Conservation (phyloP, 2,113 vertebrate genomes). For the Rhizomys pruinosus region DNA sequence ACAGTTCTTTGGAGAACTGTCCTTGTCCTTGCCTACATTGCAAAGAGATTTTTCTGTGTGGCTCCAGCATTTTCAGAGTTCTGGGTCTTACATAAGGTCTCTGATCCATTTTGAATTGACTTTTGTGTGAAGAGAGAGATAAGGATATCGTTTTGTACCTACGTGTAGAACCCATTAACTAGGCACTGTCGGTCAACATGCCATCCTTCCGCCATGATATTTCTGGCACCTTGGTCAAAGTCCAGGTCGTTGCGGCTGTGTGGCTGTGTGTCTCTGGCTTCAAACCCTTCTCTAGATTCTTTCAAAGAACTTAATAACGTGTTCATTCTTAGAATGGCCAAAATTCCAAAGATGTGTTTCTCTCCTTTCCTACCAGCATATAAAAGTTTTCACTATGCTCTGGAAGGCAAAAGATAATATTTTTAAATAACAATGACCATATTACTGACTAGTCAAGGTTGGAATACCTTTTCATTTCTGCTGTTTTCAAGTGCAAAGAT, state of each 20-base stretch:
- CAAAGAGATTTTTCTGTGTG: background rate
- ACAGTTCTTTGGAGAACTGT: too few relatives aligned
- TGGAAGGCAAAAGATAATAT: background rate
- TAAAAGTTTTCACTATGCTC: background rate
- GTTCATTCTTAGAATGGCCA: slow-evolving; percentile 22
- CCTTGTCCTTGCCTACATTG: background rate
- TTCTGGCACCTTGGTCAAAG: background rate
- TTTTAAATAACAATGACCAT: slow-evolving; percentile 56
- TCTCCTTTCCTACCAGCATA: background rate
- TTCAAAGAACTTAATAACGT: slow-evolving; percentile 38
- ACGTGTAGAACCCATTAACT: background rate
- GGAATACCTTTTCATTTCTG: slow-evolving; percentile 16
- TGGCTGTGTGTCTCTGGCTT: background rate
- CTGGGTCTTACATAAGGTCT: background rate
- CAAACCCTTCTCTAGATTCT: slow-evolving; percentile 1
- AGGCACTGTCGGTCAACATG: background rate
- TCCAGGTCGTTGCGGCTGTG: background rate
- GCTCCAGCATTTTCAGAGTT: background rate
- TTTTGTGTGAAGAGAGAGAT: background rate
- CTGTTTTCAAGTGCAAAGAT: background rate
- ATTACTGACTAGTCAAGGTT: background rate
- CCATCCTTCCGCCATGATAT: background rate
- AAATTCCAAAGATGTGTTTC: slow-evolving; percentile 33
- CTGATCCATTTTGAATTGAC: background rate
- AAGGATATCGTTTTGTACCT: background rate